Percentiles rank a stretch among this genome's conserved stretches.
Conservation (phyloP, 2,113 vertebrate species). For the Pagrus major region DNA sequence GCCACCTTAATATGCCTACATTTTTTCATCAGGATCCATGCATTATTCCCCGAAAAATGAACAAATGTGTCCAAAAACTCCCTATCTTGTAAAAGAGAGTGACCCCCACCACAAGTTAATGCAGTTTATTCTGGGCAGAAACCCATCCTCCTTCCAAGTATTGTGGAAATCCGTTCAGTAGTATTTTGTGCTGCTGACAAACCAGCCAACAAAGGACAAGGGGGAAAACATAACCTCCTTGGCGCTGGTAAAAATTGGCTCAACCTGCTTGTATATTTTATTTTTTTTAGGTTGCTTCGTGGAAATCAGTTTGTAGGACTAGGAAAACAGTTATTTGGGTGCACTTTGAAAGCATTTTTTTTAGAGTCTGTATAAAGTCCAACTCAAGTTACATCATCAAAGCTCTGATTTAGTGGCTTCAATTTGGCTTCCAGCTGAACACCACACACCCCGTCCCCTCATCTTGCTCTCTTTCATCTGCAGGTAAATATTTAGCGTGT, state of each 20-base stretch:
- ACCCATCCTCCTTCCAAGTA: no score
- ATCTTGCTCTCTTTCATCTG: slow-evolving; percentile 48
- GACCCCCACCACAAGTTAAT: no score
- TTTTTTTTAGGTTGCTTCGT: slow-evolving; percentile 27
- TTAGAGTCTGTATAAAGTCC: slow-evolving; percentile 23
- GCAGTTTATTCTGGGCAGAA: no score
- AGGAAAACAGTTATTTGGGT: slow-evolving; percentile 9
- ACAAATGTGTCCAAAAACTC: no score
- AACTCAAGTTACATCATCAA: slow-evolving; percentile 35
- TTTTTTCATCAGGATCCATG: no score
- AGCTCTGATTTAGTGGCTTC: slow-evolving; percentile 28
- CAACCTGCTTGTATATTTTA: background rate
- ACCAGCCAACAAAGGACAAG: no score
- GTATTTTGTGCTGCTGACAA: no score
- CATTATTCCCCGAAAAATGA: no score
- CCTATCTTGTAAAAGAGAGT: no score
- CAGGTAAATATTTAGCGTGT: slow-evolving; percentile 63
- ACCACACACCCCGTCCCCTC: slow-evolving; percentile 5
- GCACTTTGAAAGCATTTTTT: slow-evolving; percentile 38
- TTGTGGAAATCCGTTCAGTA: no score
- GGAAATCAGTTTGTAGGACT: slow-evolving; percentile 5
- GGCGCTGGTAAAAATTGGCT: background rate
- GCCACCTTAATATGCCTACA: no score
- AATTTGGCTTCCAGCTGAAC: slow-evolving; percentile 32
- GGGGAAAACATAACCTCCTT: no score